Evolutionary conservation across 1,140 invertebrate species (phyloP).

Genomic region (Colletes gigas): DNA sequence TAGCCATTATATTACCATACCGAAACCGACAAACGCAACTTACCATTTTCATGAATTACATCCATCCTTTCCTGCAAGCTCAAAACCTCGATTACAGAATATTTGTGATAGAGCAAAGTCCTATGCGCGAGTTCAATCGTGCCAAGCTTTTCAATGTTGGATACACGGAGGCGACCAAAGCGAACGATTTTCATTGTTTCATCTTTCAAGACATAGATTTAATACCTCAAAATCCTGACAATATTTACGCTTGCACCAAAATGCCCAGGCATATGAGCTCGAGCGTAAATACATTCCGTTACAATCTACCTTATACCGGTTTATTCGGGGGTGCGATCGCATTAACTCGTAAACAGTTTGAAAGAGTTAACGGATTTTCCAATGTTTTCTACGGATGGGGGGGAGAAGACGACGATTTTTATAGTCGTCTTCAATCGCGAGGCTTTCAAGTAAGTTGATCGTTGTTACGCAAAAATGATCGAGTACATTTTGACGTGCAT

Average conservation of each 20-base stretch:
- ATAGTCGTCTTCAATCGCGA: slow-evolving; percentile 78
- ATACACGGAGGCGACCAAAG: slow-evolving; percentile 87
- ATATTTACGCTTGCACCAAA: slow-evolving; percentile 95
- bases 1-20: slow-evolving; percentile 94
- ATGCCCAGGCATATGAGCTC: slow-evolving; percentile 96
- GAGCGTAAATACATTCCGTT: slow-evolving; percentile 93
- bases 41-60: slow-evolving; percentile 90
- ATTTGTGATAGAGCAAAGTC: slow-evolving; percentile 94
- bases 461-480: background rate
- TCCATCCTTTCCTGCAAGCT: slow-evolving; percentile 93
- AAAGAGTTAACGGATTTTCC: slow-evolving; percentile 94
- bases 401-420: slow-evolving; percentile 96
- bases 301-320: slow-evolving; percentile 88
- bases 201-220: slow-evolving; percentile 98
- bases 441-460: slow-evolving; percentile 70
- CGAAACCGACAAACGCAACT: slow-evolving; percentile 92
- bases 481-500: background rate
- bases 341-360: slow-evolving; percentile 87
- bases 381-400: slow-evolving; percentile 95
- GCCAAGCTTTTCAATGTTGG: slow-evolving; percentile 97
- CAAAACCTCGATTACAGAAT: slow-evolving; percentile 94
- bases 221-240: slow-evolving; percentile 92
- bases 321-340: slow-evolving; percentile 90
- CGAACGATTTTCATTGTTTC: slow-evolving; percentile 91
- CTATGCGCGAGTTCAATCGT: slow-evolving; percentile 91